Evolutionary conservation across 2,888 invertebrate species (phyloP).

Genomic region (Auanema sp.): DNA sequence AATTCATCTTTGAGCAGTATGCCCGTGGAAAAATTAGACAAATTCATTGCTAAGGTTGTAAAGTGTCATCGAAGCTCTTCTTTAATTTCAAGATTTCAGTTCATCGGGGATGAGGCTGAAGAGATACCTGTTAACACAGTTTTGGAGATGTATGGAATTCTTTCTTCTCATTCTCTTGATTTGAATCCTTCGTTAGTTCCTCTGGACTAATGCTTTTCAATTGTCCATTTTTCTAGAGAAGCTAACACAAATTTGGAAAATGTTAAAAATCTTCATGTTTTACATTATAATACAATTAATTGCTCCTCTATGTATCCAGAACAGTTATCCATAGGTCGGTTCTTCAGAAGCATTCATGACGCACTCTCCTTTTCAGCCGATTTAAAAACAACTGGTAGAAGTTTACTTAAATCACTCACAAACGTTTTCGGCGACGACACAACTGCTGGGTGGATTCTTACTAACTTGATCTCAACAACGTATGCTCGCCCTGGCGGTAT

Average conservation of each 20-base stretch:
- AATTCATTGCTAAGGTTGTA: no score
- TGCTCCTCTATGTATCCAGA: not conserved
- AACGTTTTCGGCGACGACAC: conserved; percentile 9
- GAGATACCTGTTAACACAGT: conserved; percentile 13
- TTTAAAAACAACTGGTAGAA: conserved; percentile 3
- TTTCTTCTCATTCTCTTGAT: not conserved
- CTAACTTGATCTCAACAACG: conserved; percentile 14
- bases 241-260: not conserved
- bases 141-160: conserved; percentile 12
- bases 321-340: not conserved
- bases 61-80: not conserved
- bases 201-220: conserved; percentile 3
- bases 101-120: conserved; percentile 10
- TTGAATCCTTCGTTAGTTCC: no score
- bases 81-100: conserved; percentile 7
- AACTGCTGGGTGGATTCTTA: conserved; percentile 11
- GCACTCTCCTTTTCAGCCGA: conserved; percentile 1
- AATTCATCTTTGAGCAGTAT: no score
- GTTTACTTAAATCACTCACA: conserved; percentile 7
- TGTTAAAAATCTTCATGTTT: not conserved
- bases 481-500: conserved; percentile 17
- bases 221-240: not conserved
- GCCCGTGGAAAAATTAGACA: no score
- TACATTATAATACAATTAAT: no score
- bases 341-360: not conserved